Base-by-base conservation (phyloP, 2,888 invertebrate genomes). In the Sarcophaga subvicina region DNA sequence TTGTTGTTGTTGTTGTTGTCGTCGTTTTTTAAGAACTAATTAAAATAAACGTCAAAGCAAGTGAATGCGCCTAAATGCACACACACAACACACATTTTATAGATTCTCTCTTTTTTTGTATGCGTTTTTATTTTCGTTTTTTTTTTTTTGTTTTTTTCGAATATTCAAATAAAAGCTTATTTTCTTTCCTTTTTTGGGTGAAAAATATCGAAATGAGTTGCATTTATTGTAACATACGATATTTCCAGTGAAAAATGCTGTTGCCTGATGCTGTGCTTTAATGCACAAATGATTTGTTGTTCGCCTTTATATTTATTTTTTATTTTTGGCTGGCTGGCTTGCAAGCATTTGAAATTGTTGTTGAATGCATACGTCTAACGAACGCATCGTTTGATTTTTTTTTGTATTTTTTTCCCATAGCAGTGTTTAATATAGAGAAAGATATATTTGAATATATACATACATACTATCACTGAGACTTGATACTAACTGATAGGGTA, bases 11-110 rank as follows among this genome's bases (percentile, higher is more conserved):
- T 69, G 81, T 77, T 69, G 71, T 49, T 70, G 64, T 47, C 78
- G 60, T 88, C 54, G 54, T 87, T 82, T 87, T 37, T 88, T 80
- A 89, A 89, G 88, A 90, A 90, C 89, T 90, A 90, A 90, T 90
- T 90, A 90, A 90, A 89, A 89, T 89, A 89, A 90, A 89, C 89
- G 89, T 89, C 89, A 89, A 89, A 89, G 88, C 88, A 86, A 84
- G 88, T 79, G 86, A 83, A 85, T 83, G 88, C 88, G 88, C 88
- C 88, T 88, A 88, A 88, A 88, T 88, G 88, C 88, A 88, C 84
- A 88, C 85, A 85, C 88, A 86, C 37, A 37, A 37, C 37, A 25
- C 25, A 79, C 82, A 67, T 80, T 88, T 86, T 85, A 82, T 77
- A 83, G 83, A 81, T 84, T 79, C 37, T 37, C 8, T 37, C 8